Evolutionary conservation across 1,140 invertebrate genomes (phyloP), one percentile per base, ranked within the genome.

Genomic region (Pollicipes pollicipes): DNA sequence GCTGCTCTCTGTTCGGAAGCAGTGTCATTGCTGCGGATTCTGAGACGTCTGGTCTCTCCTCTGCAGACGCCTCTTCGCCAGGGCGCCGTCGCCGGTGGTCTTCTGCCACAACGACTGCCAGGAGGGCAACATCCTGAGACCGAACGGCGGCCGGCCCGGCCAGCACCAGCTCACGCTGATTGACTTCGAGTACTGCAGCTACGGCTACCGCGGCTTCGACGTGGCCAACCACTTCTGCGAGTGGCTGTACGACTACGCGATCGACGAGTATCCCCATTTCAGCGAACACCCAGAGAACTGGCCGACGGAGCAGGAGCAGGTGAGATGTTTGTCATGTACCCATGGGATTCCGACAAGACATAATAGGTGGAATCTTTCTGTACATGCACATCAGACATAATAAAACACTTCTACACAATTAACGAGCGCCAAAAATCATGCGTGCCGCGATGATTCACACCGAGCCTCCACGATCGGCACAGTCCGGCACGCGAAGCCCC

Each of bases 81-180:
- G 77, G 70, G 75, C 83, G 10, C 76, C 81, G 27, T 89, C 90
- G 72, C 90, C 92, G 0, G 91, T 97, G 2, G 88, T 95, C 0
- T 99, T 99, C 79, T 96, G 93, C 77, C 96, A 99, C 80, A 98
- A 98, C 79, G 96, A 98, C 78, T 83, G 97, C 78, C 95, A 98
- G 81, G 93, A 97, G 84, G 96, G 95, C 79, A 87, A 84, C 76
- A 83, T 83, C 71, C 75, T 84, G 2, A 72, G 80, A 31, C 76
- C 73, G 17, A 73, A 21, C 45, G 45, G 24, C 45, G 45, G 13
- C 45, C 13, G 24, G 45, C 13, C 13, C 8, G 45, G 45, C 21
- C 45, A 2, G 45, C 45, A 58, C 13, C 85, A 75, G 74, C 78
- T 75, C 75, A 78, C 79, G 35, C 83, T 94, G 30, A 93, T 94